Base-by-base conservation (phyloP, 2,888 invertebrate genomes). In the Lasioglossum lativentre region DNA sequence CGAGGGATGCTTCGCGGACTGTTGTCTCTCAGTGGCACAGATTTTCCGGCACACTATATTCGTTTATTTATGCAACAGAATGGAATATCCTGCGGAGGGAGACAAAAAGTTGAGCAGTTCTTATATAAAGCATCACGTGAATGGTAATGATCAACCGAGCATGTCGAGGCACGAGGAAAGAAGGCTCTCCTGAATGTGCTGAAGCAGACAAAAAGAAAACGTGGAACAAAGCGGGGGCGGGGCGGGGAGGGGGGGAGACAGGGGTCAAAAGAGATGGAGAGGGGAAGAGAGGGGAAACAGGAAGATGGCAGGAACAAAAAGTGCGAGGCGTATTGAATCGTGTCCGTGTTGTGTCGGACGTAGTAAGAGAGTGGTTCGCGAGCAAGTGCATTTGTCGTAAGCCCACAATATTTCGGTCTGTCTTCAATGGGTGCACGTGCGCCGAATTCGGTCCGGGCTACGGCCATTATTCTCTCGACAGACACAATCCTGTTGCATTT, bases 401-500 rank as follows among this genome's bases (percentile, higher is more conserved):
- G 40, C 85, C 74, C 75, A 68, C 89, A 77, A 90, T 91, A 87
- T 87, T 87, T 87, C 88, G 75, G 74, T 56, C 80, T 74, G 88
- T 84, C 88, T 84, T 91, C 82, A 87, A 90, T 86, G 85, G 87
- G 27, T 68, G 88, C 91, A 91, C 91, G 90, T 91, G 91, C 85
- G 45, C 66, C 77, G 91, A 91, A 91, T 91, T 90, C 88, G 77
- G 38, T 71, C 47, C 75, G 40, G 71, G 75, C 75, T 76, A 74
- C 75, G 40, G 40, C 86, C 86, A 90, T 90, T 90, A 90, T 91
- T 91, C 88, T 89, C 86, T 47, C 68, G 78, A 79, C 72, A 79
- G 88, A 91, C 89, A 90, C 86, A 88, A 89, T 93, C 92, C 92
- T 92, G 91, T 92, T 92, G 93, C 93, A 92, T 91, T 91, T 89